A percentile compares a stretch with the other conserved stretches of the same genome.
These are phyloP conservation scores for Cheilosia variabilis DNA, from an alignment of 2,888 invertebrate genomes.

Conservation along the genomic window DNA sequence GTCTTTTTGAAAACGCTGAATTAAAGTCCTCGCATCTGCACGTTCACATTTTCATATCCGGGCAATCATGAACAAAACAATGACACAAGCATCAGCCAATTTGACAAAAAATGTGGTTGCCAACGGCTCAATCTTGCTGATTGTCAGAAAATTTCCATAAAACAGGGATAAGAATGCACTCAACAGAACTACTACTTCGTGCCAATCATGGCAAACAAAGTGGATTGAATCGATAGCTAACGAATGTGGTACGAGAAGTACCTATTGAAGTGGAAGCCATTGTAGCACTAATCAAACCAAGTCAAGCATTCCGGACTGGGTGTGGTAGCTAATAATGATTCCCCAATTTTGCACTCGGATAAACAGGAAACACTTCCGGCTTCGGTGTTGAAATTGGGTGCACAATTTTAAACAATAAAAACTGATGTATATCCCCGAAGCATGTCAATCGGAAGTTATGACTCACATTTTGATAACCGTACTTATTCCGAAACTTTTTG, in stretches of 20 bases:
- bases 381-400: background rate
- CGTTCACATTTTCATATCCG: too few relatives aligned
- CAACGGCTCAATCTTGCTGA: conserved; percentile 9
- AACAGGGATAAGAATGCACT: conserved; percentile 9
- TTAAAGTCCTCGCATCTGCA: too few relatives aligned
- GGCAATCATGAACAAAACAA: background rate
- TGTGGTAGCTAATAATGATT: background rate
- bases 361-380: conserved; percentile 8
- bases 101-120: conserved; percentile 10
- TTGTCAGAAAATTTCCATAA: background rate
- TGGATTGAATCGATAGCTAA: conserved; percentile 16
- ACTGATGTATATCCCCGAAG: conserved; percentile 15
- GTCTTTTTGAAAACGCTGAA: too few relatives aligned
- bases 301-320: conserved; percentile 10
- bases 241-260: background rate
- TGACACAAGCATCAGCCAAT: background rate
- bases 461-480: conserved; percentile 24
- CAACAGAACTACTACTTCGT: background rate
- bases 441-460: conserved; percentile 45
- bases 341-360: conserved; percentile 24
- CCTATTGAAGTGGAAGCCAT: conserved; percentile 3
- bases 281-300: conserved; percentile 24
- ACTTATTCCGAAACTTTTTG: conserved; percentile 1
- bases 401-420: conserved; percentile 11
- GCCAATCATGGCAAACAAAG: conserved; percentile 17